Base-by-base conservation (phyloP, 2,113 vertebrate species). In the Martes martes region DNA sequence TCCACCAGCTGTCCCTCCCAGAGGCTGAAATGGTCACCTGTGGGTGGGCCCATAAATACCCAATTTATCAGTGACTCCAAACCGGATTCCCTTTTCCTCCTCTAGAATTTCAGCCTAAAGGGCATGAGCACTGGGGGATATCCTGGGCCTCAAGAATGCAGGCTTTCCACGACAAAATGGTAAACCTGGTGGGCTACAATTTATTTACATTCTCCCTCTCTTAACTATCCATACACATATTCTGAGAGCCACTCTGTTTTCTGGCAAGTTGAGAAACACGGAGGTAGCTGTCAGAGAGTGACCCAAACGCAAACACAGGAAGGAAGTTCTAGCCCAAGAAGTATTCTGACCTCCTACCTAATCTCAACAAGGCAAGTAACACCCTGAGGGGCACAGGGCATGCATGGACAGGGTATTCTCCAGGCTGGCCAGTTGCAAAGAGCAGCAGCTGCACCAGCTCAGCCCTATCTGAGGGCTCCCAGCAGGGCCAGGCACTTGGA, bases 11-110 rank as follows among this genome's bases (percentile, higher is more conserved):
- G 13, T 28, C n/a, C 81, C 85, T 94, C 91, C n/a, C 91, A 61
- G 63, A 78, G 79, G 47, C 79, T 82, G 65, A 78, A 78, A 55
- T 0, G 6, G 23, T 63, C 50, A 11, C 80, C 80, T 10, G 2
- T 14, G 63, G 65, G 69, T 50, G n/a, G 47, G 50, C n/a, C 88
- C 50, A 52, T 80, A 31, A 36, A 82, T 4, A 0, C 52, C 71
- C 93, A 45, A 50, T 61, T 95, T 96, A 97, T 95, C 97, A 97
- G 69, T 18, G 50, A 45, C 80, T n/a, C 65, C 31, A 36, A 95
- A 52, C 26, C 28, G 18, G 47, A 7, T 50, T 89, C 63, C 42
- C 47, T 76, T 59, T 71, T 47, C 87, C 42, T 80, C 24, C 50
- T n/a, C 21, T 42, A 65, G 87, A 82, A 87, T 50, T 65, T 83